Percentiles rank a stretch among this genome's conserved stretches.
Evolutionary conservation across 2,888 invertebrate genomes (phyloP).

Genomic region (Drosophila mulleri): DNA sequence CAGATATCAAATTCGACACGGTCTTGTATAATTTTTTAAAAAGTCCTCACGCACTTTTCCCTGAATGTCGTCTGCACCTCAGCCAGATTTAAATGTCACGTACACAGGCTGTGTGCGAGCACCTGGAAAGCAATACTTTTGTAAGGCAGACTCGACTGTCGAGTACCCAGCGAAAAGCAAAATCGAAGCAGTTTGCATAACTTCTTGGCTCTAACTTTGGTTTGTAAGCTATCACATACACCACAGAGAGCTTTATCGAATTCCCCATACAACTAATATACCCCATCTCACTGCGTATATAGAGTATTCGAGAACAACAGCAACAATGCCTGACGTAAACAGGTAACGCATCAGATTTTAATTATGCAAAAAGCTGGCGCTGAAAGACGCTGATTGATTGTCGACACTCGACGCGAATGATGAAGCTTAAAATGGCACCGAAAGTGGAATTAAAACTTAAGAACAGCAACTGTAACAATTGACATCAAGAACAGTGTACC

Average conservation of each 20-base stretch:
- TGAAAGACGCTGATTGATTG: constrained; percentile 69
- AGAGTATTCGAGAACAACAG: constrained; percentile 5
- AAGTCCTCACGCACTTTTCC: constrained; percentile 1
- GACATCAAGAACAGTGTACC: constrained; percentile 11
- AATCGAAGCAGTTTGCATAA: not conserved
- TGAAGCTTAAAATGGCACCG: constrained; percentile 23
- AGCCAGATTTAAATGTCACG: constrained; percentile 28
- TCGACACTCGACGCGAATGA: constrained; percentile 53
- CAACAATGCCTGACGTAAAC: constrained; percentile 35
- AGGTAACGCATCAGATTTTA: constrained; percentile 74
- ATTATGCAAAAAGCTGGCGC: constrained; percentile 69
- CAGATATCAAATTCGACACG: constrained; percentile 11
- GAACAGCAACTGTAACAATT: constrained; percentile 30
- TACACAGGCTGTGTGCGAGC: not conserved
- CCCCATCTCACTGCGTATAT: not conserved
- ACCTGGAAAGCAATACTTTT: not conserved
- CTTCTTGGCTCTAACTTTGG: not conserved
- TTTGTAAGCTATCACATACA: not conserved
- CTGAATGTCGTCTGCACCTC: not conserved
- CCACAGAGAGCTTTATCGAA: not conserved
- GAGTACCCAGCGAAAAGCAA: not conserved
- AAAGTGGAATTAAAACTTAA: constrained; percentile 20
- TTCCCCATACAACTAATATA: not conserved
- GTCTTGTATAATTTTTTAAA: constrained; percentile 13
- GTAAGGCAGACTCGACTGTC: not conserved